Base-by-base conservation (phyloP, 2,113 vertebrate genomes). In the Okapia johnstoni region DNA sequence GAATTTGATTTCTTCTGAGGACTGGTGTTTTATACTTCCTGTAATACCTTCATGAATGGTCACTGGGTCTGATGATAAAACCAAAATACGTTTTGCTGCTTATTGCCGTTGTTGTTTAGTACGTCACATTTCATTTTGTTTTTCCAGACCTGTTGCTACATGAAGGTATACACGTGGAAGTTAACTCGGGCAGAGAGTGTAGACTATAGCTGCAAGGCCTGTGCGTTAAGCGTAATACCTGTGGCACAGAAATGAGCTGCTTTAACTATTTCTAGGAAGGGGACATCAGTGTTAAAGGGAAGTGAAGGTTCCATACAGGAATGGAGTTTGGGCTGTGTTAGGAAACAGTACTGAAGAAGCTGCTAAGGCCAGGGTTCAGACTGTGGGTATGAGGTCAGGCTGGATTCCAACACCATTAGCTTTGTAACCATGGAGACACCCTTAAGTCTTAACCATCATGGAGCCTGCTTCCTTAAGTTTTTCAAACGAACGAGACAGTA, bases 321-420 rank as follows among this genome's bases (percentile, higher is more conserved):
- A 7, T 3, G 54, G 52, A n/a, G 21, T 26, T 26, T 14, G 46
- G 6, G 21, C 48, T 43, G 43, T 13, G 36, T 91, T 40, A n/a
- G 16, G 40, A 14, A n/a, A 25, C 23, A 26, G 16, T 30, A 46
- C 7, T 21, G 43, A 40, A 48, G 58, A 57, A 85, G 52, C 25
- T 13, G 0, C 9, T 23, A 0, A 36, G 61, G 30, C 6, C 0
- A 1, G 0, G 9, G 6, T 33, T 48, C 88, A 14, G n/a, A 19
- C 26, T 52, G 5, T 58, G 43, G 28, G 60, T 26, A 26, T 19
- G 5, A 43, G 23, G 15, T 92, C 55, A 40, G 70, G 14, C 73
- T 79, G 13, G 28, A 61, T 52, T 40, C 6, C 46, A 10, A 7
- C 3, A 11, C 9, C 1, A 6, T 58, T 40, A 87, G 33, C 70